A percentile compares a stretch with the other conserved stretches of the same genome.
phyloP scores from a whole-genome alignment of 1,140 invertebrate genomes.

The Lanistes nyassanus region DNA sequence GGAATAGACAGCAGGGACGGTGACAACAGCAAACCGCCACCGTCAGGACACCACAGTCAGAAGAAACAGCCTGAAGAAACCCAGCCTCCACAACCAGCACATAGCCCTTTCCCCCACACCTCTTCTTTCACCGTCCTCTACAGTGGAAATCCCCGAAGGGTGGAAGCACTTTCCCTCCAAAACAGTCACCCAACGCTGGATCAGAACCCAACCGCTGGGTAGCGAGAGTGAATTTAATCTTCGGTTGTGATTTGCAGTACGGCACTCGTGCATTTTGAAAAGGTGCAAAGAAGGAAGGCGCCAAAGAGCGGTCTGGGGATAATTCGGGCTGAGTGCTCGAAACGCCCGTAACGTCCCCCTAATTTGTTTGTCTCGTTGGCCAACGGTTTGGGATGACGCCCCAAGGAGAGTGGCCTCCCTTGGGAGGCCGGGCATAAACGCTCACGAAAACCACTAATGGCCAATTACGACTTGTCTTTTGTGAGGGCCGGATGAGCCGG shows the following conservation, averaged over 20 bases:
- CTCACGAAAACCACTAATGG: slow-evolving; percentile 10
- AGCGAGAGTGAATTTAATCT: background rate
- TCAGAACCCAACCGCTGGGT: background rate
- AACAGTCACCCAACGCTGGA: no score
- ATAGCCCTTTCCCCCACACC: no score
- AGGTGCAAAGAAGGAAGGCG: background rate
- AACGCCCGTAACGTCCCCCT: background rate
- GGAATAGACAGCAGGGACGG: no score
- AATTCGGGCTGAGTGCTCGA: background rate
- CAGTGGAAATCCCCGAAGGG: no score
- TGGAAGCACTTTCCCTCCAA: no score
- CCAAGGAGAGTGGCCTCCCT: background rate
- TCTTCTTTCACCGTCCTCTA: no score
- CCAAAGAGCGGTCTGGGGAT: background rate
- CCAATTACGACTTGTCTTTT: slow-evolving; percentile 13
- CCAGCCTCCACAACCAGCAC: no score
- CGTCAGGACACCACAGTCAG: no score
- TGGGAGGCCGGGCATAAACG: slow-evolving; percentile 4
- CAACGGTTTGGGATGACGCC: slow-evolving; percentile 5
- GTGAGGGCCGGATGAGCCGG: background rate
- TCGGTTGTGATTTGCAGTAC: slow-evolving; percentile 8
- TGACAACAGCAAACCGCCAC: no score
- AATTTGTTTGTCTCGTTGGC: slow-evolving; percentile 11
- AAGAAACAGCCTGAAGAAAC: no score
- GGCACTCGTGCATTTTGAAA: background rate